Evolutionary conservation across 1,140 invertebrate species (phyloP).

Genomic region (Eupeodes corollae): DNA sequence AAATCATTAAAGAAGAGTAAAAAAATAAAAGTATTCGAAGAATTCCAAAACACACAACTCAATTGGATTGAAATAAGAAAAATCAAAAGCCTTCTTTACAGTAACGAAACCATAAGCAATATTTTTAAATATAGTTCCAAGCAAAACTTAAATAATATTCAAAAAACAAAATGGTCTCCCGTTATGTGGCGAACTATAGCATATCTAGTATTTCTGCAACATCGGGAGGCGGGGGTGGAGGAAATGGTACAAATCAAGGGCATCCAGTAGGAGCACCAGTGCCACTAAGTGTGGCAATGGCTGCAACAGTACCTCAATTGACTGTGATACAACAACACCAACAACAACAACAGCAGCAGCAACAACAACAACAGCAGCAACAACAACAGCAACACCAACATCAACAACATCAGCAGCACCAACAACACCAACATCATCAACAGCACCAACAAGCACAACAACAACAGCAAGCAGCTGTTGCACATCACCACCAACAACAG

Average conservation of each 20-base stretch:
- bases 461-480: constrained; percentile 14
- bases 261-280: too few relatives aligned
- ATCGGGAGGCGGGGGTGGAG: neutral
- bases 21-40: neutral
- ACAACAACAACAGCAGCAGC: constrained; percentile 7
- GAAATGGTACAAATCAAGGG: neutral
- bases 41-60: neutral
- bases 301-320: too few relatives aligned
- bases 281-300: too few relatives aligned
- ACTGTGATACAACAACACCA: constrained; percentile 6
- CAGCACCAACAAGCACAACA: constrained; percentile 11
- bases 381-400: constrained; percentile 10
- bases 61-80: neutral
- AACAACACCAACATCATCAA: constrained; percentile 16
- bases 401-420: constrained; percentile 9
- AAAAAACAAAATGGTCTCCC: neutral
- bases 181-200: neutral
- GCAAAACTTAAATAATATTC: constrained; percentile 6
- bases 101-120: constrained; percentile 6
- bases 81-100: neutral
- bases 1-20: neutral
- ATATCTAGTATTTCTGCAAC: neutral
- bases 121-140: constrained; percentile 11
- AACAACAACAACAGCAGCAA: neutral
- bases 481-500: constrained; percentile 16